Percentiles rank a stretch among this genome's conserved stretches.
phyloP scores from a whole-genome alignment of 1,140 invertebrate species.

The Dysdera silvatica region DNA sequence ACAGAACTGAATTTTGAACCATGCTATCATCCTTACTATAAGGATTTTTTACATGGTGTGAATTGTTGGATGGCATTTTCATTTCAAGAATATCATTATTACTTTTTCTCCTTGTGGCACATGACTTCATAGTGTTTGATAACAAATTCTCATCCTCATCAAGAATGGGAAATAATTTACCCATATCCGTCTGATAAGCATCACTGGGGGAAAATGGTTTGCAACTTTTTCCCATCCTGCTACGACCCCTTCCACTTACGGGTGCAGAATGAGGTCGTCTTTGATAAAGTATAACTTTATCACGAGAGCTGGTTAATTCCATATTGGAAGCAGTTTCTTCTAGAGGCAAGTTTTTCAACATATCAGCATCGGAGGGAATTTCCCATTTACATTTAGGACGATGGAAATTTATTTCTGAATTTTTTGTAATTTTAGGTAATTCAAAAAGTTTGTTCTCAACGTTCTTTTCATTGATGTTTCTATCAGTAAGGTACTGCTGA shows the following conservation, averaged over 20 bases:
- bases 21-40: no score
- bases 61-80: background rate
- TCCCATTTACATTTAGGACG: conserved; percentile 12
- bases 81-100: background rate
- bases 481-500: no score
- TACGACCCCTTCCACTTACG: no score
- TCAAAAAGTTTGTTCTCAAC: no score
- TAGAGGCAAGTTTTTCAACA: conserved; percentile 21
- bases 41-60: background rate
- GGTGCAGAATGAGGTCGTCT: conserved; percentile 19
- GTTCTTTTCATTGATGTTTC: no score
- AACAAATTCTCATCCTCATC: background rate
- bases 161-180: background rate
- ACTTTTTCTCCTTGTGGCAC: background rate
- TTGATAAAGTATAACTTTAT: conserved; percentile 7
- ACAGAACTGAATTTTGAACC: no score
- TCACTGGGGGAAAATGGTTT: background rate
- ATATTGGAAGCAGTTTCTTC: conserved; percentile 25
- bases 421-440: background rate
- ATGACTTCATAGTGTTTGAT: background rate
- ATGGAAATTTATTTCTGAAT: background rate
- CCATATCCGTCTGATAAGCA: background rate
- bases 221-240: no score
- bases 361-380: background rate
- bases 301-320: conserved; percentile 7